Base-by-base conservation (phyloP, 2,888 invertebrate species). In the Aromia moschata region DNA sequence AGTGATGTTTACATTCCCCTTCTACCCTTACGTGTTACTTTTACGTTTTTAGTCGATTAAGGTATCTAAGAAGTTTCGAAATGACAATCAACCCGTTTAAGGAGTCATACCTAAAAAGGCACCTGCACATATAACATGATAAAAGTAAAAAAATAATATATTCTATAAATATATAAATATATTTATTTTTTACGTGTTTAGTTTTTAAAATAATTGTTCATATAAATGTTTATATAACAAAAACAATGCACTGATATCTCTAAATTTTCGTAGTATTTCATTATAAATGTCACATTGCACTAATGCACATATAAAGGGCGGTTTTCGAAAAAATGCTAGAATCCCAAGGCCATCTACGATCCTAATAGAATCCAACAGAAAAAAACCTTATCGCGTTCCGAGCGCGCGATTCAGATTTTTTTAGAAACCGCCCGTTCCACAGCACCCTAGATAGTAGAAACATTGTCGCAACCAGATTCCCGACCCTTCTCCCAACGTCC, bases 271-370 rank as follows among this genome's bases (percentile, higher is more conserved):
- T 74, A 72, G 72, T 74, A 71, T 76, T 75, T 73, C 70, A 72
- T 73, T 70, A 73, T 75, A 70, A 70, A 74, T 77, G 77, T 78
- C 76, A 77, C 77, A 64, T 66, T 74, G 77, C 79, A 79, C 79
- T 68, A 70, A 73, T 75, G 78, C 78, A 79, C 77, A 76, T 75
- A 67, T 46, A 11, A 5, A 15, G 7, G 44, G 18, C 10, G 7
- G 15, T 16, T 46, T 47, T 20, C 41, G 4, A 41, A 41, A 52
- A 52, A 14, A 25, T 9, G 9, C 9, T 25, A 4, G 25, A 25
- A 25, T 25, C 4, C 4, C 9, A n/a, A n/a, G n/a, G n/a, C n/a
- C n/a, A n/a, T n/a, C n/a, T n/a, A n/a, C n/a, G n/a, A n/a, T n/a
- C n/a, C n/a, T n/a, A n/a, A n/a, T n/a, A n/a, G n/a, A n/a, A n/a